Percentiles rank a stretch among this genome's conserved stretches.
phyloP scores from a whole-genome alignment of 2,888 invertebrate genomes.

The Neoascia interrupta region DNA sequence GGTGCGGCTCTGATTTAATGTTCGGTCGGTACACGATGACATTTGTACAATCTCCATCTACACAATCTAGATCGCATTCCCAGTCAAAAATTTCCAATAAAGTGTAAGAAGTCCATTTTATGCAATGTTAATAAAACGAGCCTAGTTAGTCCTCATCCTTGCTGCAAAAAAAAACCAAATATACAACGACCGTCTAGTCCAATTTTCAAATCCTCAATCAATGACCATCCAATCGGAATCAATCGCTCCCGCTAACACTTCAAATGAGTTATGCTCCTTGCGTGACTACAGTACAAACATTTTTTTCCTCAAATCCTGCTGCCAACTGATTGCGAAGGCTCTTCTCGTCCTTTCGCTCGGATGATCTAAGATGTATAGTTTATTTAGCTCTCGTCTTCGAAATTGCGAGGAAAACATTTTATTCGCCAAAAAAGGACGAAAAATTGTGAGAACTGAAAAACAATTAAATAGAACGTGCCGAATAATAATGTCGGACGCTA shows the following conservation, averaged over 20 bases:
- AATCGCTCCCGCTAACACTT: slow-evolving; percentile 18
- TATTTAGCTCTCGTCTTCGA: slow-evolving; percentile 38
- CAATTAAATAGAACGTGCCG: slow-evolving; percentile 67
- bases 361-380: slow-evolving; percentile 50
- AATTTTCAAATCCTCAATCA: slow-evolving; percentile 8
- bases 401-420: slow-evolving; percentile 54
- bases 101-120: no score
- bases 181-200: no score
- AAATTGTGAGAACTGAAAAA: slow-evolving; percentile 63
- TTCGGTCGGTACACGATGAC: no score
- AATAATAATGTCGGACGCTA: slow-evolving; percentile 66
- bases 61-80: no score
- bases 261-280: slow-evolving; percentile 54
- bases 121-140: no score
- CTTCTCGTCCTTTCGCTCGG: slow-evolving; percentile 18
- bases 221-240: slow-evolving; percentile 29
- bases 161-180: no score
- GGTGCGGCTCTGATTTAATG: no score
- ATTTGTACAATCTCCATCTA: no score
- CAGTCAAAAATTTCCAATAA: no score
- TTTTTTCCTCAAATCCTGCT: background rate
- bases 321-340: slow-evolving; percentile 26
- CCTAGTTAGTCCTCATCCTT: no score
- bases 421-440: slow-evolving; percentile 44
- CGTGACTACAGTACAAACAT: slow-evolving; percentile 59